These are phyloP conservation scores for Atta texana DNA, from an alignment of 1,140 invertebrate genomes.

Conservation along the genomic window DNA sequence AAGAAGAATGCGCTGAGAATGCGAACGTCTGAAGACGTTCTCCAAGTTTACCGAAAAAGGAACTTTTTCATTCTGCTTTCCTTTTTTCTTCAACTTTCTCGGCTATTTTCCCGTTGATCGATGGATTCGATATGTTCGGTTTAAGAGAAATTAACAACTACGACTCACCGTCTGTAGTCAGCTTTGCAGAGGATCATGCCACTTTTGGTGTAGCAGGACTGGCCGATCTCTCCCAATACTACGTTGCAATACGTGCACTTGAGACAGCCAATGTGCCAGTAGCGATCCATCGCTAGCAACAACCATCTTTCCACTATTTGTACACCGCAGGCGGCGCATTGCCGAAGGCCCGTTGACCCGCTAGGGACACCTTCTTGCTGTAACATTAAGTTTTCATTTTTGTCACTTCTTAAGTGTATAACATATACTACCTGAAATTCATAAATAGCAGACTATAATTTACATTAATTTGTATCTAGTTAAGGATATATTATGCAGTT, in stretches of 20 bases:
- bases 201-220: slow-evolving; percentile 95
- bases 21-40: not conserved
- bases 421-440: not conserved
- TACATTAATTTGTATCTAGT: not conserved
- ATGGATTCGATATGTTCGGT: not conserved
- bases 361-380: slow-evolving; percentile 85
- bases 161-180: slow-evolving; percentile 95
- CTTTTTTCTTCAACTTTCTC: not conserved
- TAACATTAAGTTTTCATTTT: slow-evolving; percentile 82
- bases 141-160: not conserved
- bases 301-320: slow-evolving; percentile 96
- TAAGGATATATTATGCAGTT: not conserved
- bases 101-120: too few species aligned
- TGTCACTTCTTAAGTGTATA: not conserved
- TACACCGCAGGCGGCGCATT: slow-evolving; percentile 88
- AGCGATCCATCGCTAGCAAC: slow-evolving; percentile 95
- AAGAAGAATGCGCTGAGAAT: not conserved
- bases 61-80: not conserved
- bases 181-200: slow-evolving; percentile 97
- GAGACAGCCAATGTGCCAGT: slow-evolving; percentile 97
- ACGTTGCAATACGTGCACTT: slow-evolving; percentile 96
- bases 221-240: slow-evolving; percentile 94
- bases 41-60: not conserved
- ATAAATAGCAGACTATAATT: not conserved
- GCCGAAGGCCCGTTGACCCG: slow-evolving; percentile 82